Percentiles rank a stretch among this genome's conserved stretches.
Evolutionary conservation across 1,140 invertebrate genomes (phyloP).

Genomic region (Magallana angulata): DNA sequence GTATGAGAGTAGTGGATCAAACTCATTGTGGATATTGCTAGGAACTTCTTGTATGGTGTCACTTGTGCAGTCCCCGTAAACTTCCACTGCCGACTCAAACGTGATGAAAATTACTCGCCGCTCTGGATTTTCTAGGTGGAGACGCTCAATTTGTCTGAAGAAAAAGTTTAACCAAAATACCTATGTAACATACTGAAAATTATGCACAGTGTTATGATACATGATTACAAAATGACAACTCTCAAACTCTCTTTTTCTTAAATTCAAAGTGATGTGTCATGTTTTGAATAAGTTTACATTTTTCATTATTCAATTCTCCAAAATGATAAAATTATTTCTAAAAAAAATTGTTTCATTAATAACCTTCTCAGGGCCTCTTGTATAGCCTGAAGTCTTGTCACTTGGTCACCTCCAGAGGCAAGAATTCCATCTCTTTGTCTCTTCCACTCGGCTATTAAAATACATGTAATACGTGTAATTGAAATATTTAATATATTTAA

Average conservation of each 20-base stretch:
- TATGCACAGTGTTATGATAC: too few species aligned
- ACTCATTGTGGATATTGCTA: background rate
- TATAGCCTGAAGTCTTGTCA: conserved; percentile 18
- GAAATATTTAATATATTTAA: background rate
- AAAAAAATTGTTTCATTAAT: background rate
- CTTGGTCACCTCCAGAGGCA: background rate
- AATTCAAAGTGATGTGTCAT: too few species aligned
- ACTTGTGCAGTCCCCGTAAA: conserved; percentile 64
- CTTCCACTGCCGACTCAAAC: conserved; percentile 69
- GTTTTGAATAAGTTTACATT: too few species aligned
- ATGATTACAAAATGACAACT: too few species aligned
- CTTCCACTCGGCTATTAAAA: conserved; percentile 2
- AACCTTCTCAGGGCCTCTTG: conserved; percentile 12
- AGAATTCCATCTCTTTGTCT: background rate
- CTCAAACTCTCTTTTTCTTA: too few species aligned
- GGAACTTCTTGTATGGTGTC: background rate
- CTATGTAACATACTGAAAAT: too few species aligned
- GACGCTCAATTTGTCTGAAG: conserved; percentile 70
- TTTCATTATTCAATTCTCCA: too few species aligned
- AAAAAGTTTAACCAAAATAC: background rate
- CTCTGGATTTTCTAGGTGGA: conserved; percentile 71
- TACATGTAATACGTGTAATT: background rate
- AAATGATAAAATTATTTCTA: too few species aligned
- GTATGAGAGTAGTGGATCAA: background rate
- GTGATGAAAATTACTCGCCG: conserved; percentile 70